These are phyloP conservation scores for Helostoma temminkii DNA, from an alignment of 2,797 vertebrate species.

Conservation along the genomic window DNA sequence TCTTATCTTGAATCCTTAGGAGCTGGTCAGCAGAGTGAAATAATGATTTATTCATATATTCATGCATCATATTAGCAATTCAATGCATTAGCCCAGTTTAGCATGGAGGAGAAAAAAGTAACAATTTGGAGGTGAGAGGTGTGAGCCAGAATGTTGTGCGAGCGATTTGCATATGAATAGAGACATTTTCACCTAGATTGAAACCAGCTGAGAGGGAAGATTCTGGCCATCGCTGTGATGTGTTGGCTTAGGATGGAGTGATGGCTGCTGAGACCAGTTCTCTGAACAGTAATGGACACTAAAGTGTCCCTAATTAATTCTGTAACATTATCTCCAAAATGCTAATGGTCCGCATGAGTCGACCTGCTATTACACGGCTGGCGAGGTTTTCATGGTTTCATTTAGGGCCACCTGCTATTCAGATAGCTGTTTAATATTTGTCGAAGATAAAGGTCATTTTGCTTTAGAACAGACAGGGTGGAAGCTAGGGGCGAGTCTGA, in stretches of 20 bases:
- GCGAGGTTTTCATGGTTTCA: constrained; percentile 51
- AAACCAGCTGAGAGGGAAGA: constrained; percentile 49
- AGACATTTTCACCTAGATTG: constrained; percentile 52
- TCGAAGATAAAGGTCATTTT: constrained; percentile 63
- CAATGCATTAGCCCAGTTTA: constrained; percentile 56
- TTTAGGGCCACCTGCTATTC: constrained; percentile 68
- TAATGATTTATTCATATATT: constrained; percentile 78
- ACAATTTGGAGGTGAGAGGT: constrained; percentile 49
- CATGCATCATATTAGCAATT: constrained; percentile 73
- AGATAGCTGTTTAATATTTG: constrained; percentile 50
- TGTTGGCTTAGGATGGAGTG: neutral
- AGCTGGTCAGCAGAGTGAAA: constrained; percentile 55
- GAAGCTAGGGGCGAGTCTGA: constrained; percentile 14
- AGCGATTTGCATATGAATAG: constrained; percentile 74
- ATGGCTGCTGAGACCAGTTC: constrained; percentile 25
- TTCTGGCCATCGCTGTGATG: constrained; percentile 1
- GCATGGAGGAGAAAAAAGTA: constrained; percentile 39
- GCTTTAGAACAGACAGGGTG: constrained; percentile 38
- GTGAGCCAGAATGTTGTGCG: constrained; percentile 45
- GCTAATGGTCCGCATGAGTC: constrained; percentile 48
- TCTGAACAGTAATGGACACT: constrained; percentile 41
- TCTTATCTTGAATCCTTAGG: constrained; percentile 57
- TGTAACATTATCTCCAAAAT: constrained; percentile 62
- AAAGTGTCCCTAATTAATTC: constrained; percentile 66
- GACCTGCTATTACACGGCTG: constrained; percentile 29